A percentile compares a stretch with the other conserved stretches of the same genome.
These are phyloP conservation scores for Macrosoma leucophasiata DNA, from an alignment of 2,888 invertebrate genomes.

Conservation along the genomic window DNA sequence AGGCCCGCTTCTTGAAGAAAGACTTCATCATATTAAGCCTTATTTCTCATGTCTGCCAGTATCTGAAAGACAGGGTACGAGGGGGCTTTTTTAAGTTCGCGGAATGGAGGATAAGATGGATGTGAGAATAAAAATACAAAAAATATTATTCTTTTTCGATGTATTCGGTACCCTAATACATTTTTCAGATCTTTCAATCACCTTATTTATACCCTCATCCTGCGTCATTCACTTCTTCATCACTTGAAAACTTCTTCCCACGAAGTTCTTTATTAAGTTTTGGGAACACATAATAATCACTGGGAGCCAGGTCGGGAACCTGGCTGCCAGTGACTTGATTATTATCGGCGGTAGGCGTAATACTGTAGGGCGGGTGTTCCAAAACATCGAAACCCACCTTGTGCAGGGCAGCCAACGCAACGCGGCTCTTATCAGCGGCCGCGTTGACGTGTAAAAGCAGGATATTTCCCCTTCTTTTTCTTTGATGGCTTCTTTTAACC, in stretches of 20 bases:
- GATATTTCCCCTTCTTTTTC: conserved; percentile 3
- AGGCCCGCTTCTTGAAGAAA: too few species aligned
- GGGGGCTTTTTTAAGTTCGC: conserved; percentile 7
- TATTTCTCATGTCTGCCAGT: too few species aligned
- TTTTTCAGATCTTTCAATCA: conserved; percentile 9
- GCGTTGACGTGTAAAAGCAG: conserved; percentile 8
- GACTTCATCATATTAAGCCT: too few species aligned
- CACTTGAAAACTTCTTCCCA: conserved; percentile 7
- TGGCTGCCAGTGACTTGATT: too few species aligned
- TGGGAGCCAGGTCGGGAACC: conserved; percentile 8
- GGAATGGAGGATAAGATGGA: conserved; percentile 4
- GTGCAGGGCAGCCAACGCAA: conserved; percentile 11
- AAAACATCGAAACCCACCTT: conserved; percentile 10
- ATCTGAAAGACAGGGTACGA: too few species aligned
- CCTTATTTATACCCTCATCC: conserved; percentile 8
- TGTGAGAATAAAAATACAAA: conserved; percentile 2
- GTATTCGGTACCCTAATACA: conserved; percentile 10
- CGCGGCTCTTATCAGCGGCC: conserved; percentile 7
- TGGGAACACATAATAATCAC: conserved; percentile 11
- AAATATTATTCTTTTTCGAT: conserved; percentile 11
- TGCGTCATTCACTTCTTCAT: conserved; percentile 10
- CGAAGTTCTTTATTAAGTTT: conserved; percentile 7
- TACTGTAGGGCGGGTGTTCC: conserved; percentile 13
- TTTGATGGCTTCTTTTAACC: too few species aligned
- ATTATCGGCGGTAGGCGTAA: too few species aligned